Base-by-base conservation (phyloP, 2,113 vertebrate genomes). In the Panthera uncia region DNA sequence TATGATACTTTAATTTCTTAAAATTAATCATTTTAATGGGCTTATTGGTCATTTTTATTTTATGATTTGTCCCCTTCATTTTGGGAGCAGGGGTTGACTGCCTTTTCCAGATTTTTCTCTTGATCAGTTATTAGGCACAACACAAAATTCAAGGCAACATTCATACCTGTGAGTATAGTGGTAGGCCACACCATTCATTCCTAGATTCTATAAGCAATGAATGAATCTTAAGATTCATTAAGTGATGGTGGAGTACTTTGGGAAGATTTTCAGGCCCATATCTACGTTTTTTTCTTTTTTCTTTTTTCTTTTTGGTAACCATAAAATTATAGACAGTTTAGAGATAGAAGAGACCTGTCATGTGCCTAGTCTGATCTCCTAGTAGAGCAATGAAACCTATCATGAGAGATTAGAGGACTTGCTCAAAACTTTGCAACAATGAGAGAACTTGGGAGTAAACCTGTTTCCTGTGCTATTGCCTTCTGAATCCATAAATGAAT, bases 1-100 rank as follows among this genome's bases (percentile, higher is more conserved):
- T 94, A 63, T 94, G 12, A 71, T 0, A 74, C 41, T 45, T 63
- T 50, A 5, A 68, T 76, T 68, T 93, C 25, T 95, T 91, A 68
- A 65, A 18, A 31, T 80, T 73, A 38, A 29, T 45, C 6, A 36
- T 18, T 95, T 78, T 27, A 50, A 33, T 85, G 10, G 52, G 29
- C 45, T 96, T 80, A 57, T 78, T 83, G 45, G 25, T 93, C 25
- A 76, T 93, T 97, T 89, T 45, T 94, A 3, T 85, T 94, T 94
- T 74, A 33, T 92, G 52, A 66, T 57, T 93, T 86, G 23, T 9
- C 14, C 14, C 3, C 33, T 89, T 82, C 36, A 41, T 83, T 93
- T 95, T 86, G 45, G 45, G 36, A 23, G n/a, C 3, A 25, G 31
- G 41, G 16, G 4, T 89, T 96, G 21, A 21, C 27, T 65, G 0